Percentiles rank a stretch among this genome's conserved stretches.
phyloP scores from a whole-genome alignment of 2,888 invertebrate species.

The Empis stercorea region DNA sequence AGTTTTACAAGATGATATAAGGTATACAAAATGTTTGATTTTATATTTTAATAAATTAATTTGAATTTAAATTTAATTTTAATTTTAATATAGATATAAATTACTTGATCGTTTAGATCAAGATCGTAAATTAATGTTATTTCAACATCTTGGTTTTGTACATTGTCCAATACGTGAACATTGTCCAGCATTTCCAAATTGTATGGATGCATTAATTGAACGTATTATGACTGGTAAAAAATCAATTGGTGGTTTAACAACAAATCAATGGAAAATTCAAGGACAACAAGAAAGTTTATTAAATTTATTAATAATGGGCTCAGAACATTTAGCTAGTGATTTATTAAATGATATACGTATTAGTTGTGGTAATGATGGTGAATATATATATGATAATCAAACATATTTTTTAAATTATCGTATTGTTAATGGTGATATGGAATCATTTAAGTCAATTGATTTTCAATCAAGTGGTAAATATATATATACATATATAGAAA shows the following conservation, averaged over 20 bases:
- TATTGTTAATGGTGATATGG: constrained; percentile 78
- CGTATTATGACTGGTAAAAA: constrained; percentile 50
- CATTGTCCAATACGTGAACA: constrained; percentile 91
- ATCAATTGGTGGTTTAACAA: constrained; percentile 35
- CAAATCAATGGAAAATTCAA: constrained; percentile 24
- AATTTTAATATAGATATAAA: constrained; percentile 67
- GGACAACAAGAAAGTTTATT: constrained; percentile 36
- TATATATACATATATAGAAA: neutral
- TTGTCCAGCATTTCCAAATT: constrained; percentile 79
- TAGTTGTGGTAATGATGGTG: constrained; percentile 72
- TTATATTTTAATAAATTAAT: too few relatives aligned
- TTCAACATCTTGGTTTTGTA: constrained; percentile 90
- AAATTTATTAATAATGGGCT: constrained; percentile 79
- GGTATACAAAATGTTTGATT: too few relatives aligned
- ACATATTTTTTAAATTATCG: constrained; percentile 73
- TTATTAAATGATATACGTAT: constrained; percentile 74
- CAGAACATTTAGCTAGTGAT: constrained; percentile 74
- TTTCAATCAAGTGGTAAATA: constrained; percentile 75
- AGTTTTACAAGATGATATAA: constrained; percentile 80
- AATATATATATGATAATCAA: constrained; percentile 66
- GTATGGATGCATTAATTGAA: constrained; percentile 66
- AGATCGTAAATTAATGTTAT: constrained; percentile 85
- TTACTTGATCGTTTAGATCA: constrained; percentile 87
- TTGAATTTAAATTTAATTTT: too few relatives aligned
- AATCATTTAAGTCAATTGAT: constrained; percentile 70